A percentile compares a stretch with the other conserved stretches of the same genome.
These are phyloP conservation scores for Stictonetta naevosa DNA, from an alignment of 2,113 vertebrate species.

Conservation along the genomic window DNA sequence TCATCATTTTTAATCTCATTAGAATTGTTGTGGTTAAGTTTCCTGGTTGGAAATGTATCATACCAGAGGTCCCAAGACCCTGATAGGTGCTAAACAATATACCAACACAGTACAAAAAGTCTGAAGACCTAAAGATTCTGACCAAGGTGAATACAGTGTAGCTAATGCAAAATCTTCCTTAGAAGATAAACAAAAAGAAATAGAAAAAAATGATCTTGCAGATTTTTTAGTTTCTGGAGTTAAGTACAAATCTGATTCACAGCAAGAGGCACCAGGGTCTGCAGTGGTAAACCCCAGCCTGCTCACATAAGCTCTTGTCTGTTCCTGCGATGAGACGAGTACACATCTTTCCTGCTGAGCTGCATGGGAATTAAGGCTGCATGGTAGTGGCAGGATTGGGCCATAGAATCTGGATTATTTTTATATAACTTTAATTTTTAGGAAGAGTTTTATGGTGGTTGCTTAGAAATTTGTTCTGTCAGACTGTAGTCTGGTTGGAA, in stretches of 20 bases:
- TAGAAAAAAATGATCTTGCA: background rate
- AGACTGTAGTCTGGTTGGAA: constrained; percentile 21
- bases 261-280: background rate
- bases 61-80: background rate
- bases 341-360: background rate
- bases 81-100: background rate
- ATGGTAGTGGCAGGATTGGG: background rate
- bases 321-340: accelerated
- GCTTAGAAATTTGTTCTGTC: constrained; percentile 8
- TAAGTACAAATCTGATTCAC: background rate
- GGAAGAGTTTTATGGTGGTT: background rate
- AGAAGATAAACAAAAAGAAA: background rate
- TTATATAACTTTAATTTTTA: background rate
- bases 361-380: background rate
- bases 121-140: background rate
- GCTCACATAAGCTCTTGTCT: background rate
- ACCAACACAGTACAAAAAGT: background rate
- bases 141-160: background rate
- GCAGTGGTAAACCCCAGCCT: background rate
- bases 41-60: background rate
- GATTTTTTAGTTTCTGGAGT: background rate
- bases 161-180: background rate
- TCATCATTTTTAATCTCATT: background rate
- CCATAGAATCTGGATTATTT: background rate
- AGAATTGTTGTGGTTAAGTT: background rate